These are phyloP conservation scores for Ataeniobius toweri DNA, from an alignment of 2,797 vertebrate genomes.

Conservation along the genomic window DNA sequence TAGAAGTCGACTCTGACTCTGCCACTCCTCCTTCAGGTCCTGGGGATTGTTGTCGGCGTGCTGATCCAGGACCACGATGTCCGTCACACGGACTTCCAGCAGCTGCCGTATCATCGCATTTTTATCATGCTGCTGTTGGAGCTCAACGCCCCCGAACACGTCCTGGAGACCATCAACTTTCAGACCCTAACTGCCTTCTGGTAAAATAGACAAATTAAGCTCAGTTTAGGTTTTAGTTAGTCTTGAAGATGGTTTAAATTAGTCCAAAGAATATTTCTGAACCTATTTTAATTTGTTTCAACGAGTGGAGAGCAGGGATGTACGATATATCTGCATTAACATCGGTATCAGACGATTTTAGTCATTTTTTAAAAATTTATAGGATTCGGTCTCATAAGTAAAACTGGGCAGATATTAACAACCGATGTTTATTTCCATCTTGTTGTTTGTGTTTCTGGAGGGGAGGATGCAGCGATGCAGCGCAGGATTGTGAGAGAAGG, in stretches of 20 bases:
- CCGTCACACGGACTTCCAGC: slow-evolving; percentile 97
- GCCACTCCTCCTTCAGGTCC: slow-evolving; percentile 79
- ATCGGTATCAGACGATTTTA: too few species aligned
- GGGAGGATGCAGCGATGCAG: too few species aligned
- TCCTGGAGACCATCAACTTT: slow-evolving; percentile 99
- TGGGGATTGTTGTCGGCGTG: slow-evolving; percentile 97
- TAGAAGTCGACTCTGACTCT: not conserved
- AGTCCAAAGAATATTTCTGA: too few species aligned
- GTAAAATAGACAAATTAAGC: slow-evolving; percentile 70
- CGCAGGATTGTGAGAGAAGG: too few species aligned
- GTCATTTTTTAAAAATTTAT: too few species aligned
- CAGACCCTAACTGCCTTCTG: slow-evolving; percentile 99
- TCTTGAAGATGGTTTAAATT: not conserved
- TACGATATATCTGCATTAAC: too few species aligned
- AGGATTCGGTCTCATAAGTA: too few species aligned
- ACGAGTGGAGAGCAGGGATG: too few species aligned
- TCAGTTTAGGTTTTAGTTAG: not conserved
- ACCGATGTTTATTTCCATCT: too few species aligned
- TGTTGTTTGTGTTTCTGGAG: too few species aligned
- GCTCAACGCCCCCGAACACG: slow-evolving; percentile 97
- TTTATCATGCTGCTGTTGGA: slow-evolving; percentile 99
- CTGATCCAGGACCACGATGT: slow-evolving; percentile 98
- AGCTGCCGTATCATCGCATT: slow-evolving; percentile 96
- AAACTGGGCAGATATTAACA: too few species aligned
- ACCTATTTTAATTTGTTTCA: too few species aligned